Conservation (phyloP, 2,888 invertebrate species). For the Athalia rosae region DNA sequence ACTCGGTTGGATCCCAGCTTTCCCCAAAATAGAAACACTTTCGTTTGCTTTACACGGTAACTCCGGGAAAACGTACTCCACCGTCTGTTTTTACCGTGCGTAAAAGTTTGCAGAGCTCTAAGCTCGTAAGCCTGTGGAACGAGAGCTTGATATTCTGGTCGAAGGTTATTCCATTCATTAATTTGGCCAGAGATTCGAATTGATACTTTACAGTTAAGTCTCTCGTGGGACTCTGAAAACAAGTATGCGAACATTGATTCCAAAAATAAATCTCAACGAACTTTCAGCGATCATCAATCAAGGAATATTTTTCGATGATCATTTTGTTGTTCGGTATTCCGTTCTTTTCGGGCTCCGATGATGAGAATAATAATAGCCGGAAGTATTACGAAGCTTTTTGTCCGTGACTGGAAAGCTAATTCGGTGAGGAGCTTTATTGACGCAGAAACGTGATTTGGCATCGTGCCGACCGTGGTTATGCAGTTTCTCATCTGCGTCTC, state of each 20-base stretch:
- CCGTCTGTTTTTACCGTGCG: background rate
- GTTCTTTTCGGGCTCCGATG: background rate
- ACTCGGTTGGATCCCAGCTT: background rate
- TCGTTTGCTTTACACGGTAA: background rate
- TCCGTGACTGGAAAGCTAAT: constrained; percentile 29
- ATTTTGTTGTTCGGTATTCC: background rate
- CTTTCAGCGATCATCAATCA: too few relatives aligned
- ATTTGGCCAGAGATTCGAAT: too few relatives aligned
- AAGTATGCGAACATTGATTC: background rate
- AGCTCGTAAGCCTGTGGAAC: background rate
- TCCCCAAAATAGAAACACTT: constrained; percentile 1
- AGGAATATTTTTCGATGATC: background rate
- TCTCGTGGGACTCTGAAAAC: background rate
- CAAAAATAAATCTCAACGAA: background rate
- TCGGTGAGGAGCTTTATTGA: constrained; percentile 18
- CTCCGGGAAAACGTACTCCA: background rate
- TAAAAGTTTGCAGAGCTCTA: background rate
- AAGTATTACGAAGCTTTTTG: constrained; percentile 20
- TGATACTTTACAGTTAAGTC: too few relatives aligned
- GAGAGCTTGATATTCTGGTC: background rate
- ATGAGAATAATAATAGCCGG: constrained; percentile 7
- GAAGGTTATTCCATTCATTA: too few relatives aligned
- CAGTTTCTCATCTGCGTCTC: background rate
- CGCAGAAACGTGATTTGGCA: constrained; percentile 34
- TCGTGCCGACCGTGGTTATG: background rate